Base-by-base conservation (phyloP, 2,113 vertebrate species). In the Scomber colias region DNA sequence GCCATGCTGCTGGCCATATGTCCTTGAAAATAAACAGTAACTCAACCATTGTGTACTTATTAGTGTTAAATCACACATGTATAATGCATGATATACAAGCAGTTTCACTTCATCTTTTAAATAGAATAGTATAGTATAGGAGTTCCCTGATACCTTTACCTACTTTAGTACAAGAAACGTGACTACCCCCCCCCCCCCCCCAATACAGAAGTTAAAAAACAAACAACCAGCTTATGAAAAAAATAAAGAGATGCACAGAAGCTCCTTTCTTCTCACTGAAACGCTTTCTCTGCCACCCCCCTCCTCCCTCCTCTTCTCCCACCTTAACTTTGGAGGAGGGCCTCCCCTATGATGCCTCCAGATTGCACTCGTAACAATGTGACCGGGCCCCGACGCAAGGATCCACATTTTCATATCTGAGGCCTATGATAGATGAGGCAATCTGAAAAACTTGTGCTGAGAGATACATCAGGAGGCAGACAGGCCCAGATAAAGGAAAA, bases 391-490 rank as follows among this genome's bases (percentile, higher is more conserved):
- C 73, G 70, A 88, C 84, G 82, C 90, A 83, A 83, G 77, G 72
- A 93, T 94, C 90, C 81, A 82, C 91, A 93, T 94, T 92, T 92
- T 92, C 90, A 92, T 92, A 93, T 91, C 76, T 86, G 90, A 88
- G 80, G 83, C 85, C 88, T 85, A 77, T 95, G 95, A 96, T 95
- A 90, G 93, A 96, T 95, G 94, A 95, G 94, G 92, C 92, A 93
- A 95, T 95, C 92, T 89, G 86, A 90, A 92, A 85, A 89, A 87
- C 89, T 92, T 93, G 89, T 84, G 87, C 90, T 89, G 90, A 89
- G 92, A 94, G 91, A 95, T 96, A 86, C 90, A 95, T 95, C 94
- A 95, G 93, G 66, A 90, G 79, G 83, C 67, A 88, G 93, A 94
- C 93, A 94, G 90, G 83, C 82, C 83, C 70, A 86, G 91, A 92